Evolutionary conservation across 2,797 vertebrate genomes (phyloP), one percentile per base, ranked within the genome.

Genomic region (Ctenopoma multispine): DNA sequence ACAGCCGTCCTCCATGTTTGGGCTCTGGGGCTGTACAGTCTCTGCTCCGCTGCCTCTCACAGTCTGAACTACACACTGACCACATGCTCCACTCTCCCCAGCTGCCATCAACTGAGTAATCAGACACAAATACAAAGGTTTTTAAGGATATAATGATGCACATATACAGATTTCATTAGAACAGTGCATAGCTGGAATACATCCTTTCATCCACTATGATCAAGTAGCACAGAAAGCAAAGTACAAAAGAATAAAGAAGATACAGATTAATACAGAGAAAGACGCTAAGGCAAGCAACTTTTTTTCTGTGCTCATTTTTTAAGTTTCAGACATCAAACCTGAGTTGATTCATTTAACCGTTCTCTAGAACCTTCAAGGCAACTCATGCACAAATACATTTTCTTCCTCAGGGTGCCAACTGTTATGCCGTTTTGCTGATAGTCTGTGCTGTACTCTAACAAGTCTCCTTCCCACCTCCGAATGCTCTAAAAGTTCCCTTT

Each of bases 1-100:
- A 99, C 81, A 94, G 89, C n/a, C 93, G 95, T 0, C 96, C 97
- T 4, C 97, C 97, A 0, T 97, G 97, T 47, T 95, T 90, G 0
- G 97, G 97, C 4, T 96, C 87, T 0, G 97, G 98, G 0, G 96
- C 94, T 0, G 94, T 91, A 40, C 98, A 99, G 17, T 97, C 95
- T 34, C 97, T 94, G 56, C 95, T 93, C 14, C 96, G 87, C 83
- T 97, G 80, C 46, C 93, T 95, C 56, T 97, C 96, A 0, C 98
- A 99, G 51, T 95, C 95, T 0, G 93, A 90, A 14, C 93, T 96
- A 77, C 98, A 99, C 73, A 88, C 86, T 0, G 96, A 96, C 98
- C 98, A 99, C 59, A 95, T 92, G 0, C 94, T 96, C 98, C 92
- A 93, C 70, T 86, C 82, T 0, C 83, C 89, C 92, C 92, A 93